A percentile compares a stretch with the other conserved stretches of the same genome.
Evolutionary conservation across 2,888 invertebrate genomes (phyloP).

Genomic region (Volucella zonaria): DNA sequence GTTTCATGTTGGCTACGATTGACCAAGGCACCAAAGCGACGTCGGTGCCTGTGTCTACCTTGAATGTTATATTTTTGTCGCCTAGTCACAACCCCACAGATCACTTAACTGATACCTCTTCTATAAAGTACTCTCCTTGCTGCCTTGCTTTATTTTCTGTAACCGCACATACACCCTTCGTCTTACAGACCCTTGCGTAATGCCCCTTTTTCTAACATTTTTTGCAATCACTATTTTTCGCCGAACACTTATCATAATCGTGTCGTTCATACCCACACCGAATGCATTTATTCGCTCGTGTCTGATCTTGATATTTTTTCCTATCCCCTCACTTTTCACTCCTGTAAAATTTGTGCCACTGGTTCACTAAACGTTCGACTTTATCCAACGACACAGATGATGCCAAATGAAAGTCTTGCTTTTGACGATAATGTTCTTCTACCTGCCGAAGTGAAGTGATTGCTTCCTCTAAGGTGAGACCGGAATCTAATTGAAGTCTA

Average conservation of each 20-base stretch:
- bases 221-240: slow-evolving; percentile 19
- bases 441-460: too few relatives aligned
- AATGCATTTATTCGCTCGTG: too few relatives aligned
- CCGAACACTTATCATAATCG: slow-evolving; percentile 29
- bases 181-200: slow-evolving; percentile 17
- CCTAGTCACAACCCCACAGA: slow-evolving; percentile 34
- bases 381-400: too few relatives aligned
- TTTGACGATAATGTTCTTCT: too few relatives aligned
- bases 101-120: slow-evolving; percentile 23
- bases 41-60: slow-evolving; percentile 33
- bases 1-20: background rate
- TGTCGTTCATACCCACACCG: slow-evolving; percentile 34
- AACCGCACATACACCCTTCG: background rate
- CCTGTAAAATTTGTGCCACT: background rate
- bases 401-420: too few relatives aligned
- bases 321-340: background rate
- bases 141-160: background rate
- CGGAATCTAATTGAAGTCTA: too few relatives aligned
- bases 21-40: slow-evolving; percentile 21
- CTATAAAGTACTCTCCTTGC: slow-evolving; percentile 21
- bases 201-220: slow-evolving; percentile 24
- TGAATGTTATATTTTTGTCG: background rate
- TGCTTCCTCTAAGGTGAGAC: too few relatives aligned
- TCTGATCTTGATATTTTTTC: too few relatives aligned
- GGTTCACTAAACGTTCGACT: background rate